Base-by-base conservation (phyloP, 2,113 vertebrate genomes). In the Rhadina sibilatrix region DNA sequence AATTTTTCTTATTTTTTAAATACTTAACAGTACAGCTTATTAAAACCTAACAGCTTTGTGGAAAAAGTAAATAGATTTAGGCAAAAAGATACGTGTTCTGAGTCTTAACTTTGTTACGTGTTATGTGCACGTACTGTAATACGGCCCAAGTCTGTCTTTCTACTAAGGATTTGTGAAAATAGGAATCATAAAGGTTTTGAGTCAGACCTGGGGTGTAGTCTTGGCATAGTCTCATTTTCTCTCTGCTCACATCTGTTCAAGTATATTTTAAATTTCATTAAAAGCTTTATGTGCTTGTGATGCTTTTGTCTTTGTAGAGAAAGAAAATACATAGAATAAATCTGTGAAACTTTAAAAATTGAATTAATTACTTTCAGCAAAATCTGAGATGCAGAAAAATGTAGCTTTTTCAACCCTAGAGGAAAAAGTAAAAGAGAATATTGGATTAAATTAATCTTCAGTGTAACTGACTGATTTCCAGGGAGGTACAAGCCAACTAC, bases 401-500 rank as follows among this genome's bases (percentile, higher is more conserved):
- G 15, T 56, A 46, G 82, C 21, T 87, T 91, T 65, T 35, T 95
- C 28, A 84, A 6, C 37, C 30, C 38, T 50, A 15, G 46, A 83
- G 50, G 49, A 72, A 68, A 93, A 74, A 75, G n/a, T 30, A 68
- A 52, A 42, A 77, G 71, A 86, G 91, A 81, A 61, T 87, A 79
- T 35, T 93, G 60, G 42, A 81, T 96, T 83, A 81, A 88, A 88
- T 77, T 80, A 75, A 68, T 90, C 49, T 66, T 92, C 47, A 60
- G 30, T 81, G 35, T 86, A 88, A 80, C 88, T n/a, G 61, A 64
- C 70, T 93, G 76, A 75, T 93, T 94, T 95, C 49, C 35, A 56
- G 60, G 68, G 72, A 87, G 33, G 24, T 64, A 56, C 47, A 65
- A 89, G 25, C 71, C 59, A 89, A 35, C 37, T 81, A 49, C 57